Percentiles rank a stretch among this genome's conserved stretches.
Evolutionary conservation across 2,888 invertebrate genomes (phyloP).

Genomic region (Pasiphila rectangulata): DNA sequence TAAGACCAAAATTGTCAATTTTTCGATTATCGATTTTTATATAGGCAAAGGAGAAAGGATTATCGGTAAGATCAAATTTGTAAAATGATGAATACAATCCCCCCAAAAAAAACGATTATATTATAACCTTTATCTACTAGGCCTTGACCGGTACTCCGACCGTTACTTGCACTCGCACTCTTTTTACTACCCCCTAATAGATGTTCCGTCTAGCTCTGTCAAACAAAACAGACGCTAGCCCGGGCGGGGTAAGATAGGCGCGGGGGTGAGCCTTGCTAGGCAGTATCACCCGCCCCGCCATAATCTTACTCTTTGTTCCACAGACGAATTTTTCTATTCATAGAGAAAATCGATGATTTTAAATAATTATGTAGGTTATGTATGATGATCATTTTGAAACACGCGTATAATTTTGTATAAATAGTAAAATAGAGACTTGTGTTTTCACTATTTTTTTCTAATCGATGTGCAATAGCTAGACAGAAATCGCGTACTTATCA

Average conservation of each 20-base stretch:
- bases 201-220: not conserved
- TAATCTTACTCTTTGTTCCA: conserved; percentile 20
- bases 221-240: conserved; percentile 4
- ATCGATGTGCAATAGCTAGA: too few relatives aligned
- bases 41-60: too few relatives aligned
- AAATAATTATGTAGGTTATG: not conserved
- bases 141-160: not conserved
- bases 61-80: too few relatives aligned
- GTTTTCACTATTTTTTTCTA: too few relatives aligned
- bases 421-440: too few relatives aligned
- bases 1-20: too few relatives aligned
- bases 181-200: not conserved
- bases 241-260: conserved; percentile 1
- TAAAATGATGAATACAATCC: too few relatives aligned
- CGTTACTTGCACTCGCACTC: not conserved
- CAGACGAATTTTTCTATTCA: not conserved
- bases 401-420: too few relatives aligned
- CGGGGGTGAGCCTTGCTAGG: too few relatives aligned
- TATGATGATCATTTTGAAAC: not conserved
- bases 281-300: conserved; percentile 1
- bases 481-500: not conserved
- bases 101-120: not conserved
- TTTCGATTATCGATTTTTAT: too few relatives aligned
- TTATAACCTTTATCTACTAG: not conserved
- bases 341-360: not conserved